Evolutionary conservation across 2,888 invertebrate species (phyloP), one percentile per base, ranked within the genome.

Genomic region (Hyposoter dolosus): DNA sequence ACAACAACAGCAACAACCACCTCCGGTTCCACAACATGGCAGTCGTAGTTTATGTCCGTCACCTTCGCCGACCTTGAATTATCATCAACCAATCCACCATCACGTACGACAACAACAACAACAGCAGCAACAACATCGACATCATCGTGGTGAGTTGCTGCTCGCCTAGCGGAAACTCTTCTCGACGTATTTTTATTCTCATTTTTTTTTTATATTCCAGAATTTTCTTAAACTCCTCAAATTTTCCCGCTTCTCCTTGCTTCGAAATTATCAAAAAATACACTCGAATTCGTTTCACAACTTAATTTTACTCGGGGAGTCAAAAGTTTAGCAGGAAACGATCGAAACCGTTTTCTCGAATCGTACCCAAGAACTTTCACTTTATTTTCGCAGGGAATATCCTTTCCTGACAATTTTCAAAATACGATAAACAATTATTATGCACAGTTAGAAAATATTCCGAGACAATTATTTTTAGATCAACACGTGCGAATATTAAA

Each of bases 91-190:
- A 90, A 87, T 83, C 60, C 86, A 84, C 47, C 87, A 88, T 56
- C 88, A 85, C 32, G 84, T 95, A 94, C 94, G 95, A 94, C 93
- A 89, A 68, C 90, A 91, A 74, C 90, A 91, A 74, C 90, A 90
- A 47, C 91, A 89, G 50, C 91, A 95, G 45, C 91, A 95, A 94
- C 93, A 95, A 94, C 95, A 95, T 94, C 94, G 95, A 95, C 92
- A 93, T 91, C 92, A 93, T 91, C 93, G 93, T 91, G 93, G 93
- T 94, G 93, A 94, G 94, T 93, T 94, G 93, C 91, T 94, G 92
- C 93, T 94, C 94, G 94, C 95, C 95, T 95, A 95, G 95, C 93
- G 94, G 95, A 94, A 84, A 80, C 85, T 87, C 83, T 63, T 86
- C 83, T 86, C 83, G 78, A 85, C 86, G 85, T 65, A 71, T 78